These are phyloP conservation scores for Syrista parreyssii DNA, from an alignment of 2,888 invertebrate genomes.

Conservation along the genomic window DNA sequence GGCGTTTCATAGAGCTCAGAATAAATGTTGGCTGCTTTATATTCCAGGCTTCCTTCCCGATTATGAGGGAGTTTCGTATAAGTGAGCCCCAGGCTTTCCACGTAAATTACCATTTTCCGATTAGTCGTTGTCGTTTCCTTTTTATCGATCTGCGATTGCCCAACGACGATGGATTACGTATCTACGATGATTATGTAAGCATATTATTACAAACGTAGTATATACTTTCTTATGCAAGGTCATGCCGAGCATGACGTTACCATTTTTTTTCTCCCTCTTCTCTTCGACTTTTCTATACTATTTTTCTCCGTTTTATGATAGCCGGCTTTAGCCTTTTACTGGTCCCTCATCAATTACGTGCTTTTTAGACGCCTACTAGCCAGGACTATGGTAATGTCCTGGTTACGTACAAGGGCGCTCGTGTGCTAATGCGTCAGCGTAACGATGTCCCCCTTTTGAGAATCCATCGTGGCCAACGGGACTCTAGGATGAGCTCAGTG, in stretches of 20 bases:
- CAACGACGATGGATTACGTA: neutral
- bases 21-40: neutral
- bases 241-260: neutral
- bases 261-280: neutral
- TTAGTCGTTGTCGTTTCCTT: neutral
- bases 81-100: neutral
- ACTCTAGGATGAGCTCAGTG: neutral
- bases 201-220: neutral
- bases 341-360: neutral
- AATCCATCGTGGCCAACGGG: neutral
- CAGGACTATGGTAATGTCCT: neutral
- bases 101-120: neutral
- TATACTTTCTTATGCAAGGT: neutral
- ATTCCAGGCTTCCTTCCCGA: neutral
- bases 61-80: neutral
- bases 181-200: neutral
- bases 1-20: neutral
- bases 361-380: neutral
- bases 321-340: neutral
- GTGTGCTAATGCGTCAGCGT: neutral
- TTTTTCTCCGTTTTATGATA: neutral
- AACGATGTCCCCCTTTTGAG: neutral
- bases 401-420: neutral
- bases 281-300: neutral
- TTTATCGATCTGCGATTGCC: neutral